Conservation (phyloP, 2,888 invertebrate species). For the Pyrrhosoma nymphula region DNA sequence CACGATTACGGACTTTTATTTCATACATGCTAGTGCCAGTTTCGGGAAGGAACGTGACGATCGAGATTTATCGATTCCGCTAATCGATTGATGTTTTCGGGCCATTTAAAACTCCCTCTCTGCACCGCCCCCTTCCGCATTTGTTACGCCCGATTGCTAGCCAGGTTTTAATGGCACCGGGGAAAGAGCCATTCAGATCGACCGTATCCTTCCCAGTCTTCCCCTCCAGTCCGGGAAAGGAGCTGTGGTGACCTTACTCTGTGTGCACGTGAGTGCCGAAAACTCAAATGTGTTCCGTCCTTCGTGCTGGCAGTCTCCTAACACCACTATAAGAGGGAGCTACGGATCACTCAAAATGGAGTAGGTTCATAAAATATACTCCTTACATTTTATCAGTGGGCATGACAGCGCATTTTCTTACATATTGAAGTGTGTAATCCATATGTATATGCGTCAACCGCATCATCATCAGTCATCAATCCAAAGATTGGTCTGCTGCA, state of each 20-base stretch:
- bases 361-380: no score
- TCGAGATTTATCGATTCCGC: slow-evolving; percentile 51
- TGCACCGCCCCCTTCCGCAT: neutral
- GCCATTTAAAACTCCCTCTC: slow-evolving; percentile 46
- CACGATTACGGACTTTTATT: neutral
- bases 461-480: no score
- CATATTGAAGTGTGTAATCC: no score
- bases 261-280: no score
- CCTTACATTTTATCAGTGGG: no score
- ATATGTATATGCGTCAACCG: no score
- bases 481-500: no score
- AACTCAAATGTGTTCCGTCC: no score
- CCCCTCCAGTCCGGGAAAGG: neutral
- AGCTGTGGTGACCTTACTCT: neutral
- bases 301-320: no score
- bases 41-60: neutral
- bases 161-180: slow-evolving; percentile 53
- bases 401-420: no score
- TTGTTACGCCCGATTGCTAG: slow-evolving; percentile 61
- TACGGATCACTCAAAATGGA: no score
- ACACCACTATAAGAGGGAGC: no score
- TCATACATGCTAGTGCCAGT: neutral
- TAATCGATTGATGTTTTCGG: slow-evolving; percentile 61
- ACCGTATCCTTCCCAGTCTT: neutral
- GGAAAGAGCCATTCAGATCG: slow-evolving; percentile 49